Evolutionary conservation across 1,140 invertebrate genomes (phyloP), one percentile per base, ranked within the genome.

Genomic region (Ceratina calcarata): DNA sequence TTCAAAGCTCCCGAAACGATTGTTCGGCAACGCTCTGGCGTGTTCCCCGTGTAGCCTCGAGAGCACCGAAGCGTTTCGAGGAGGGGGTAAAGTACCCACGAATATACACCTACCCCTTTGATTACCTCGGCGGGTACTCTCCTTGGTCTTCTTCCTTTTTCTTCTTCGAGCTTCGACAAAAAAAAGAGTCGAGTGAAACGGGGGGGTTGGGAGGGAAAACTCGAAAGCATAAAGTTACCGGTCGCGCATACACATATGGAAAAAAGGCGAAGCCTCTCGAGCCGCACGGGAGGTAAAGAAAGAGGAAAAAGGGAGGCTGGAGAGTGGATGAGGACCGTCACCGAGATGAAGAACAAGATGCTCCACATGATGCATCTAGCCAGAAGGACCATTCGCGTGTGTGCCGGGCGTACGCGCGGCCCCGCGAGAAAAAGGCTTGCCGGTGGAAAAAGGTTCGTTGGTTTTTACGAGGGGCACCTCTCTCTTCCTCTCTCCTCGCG

Each of bases 1-100:
- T 87, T 90, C 89, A 90, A 90, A 90, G 89, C 85, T 57, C 78
- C 88, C 87, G 84, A 90, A 90, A 90, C 84, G 86, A 90, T 89
- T 89, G 89, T 90, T 90, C 87, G 81, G 77, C 81, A 81, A 85
- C 88, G 85, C 85, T 81, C 70, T 81, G 61, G 81, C 83, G 79
- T 81, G 75, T 83, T 80, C 60, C 71, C 72, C 69, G 74, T 84
- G 76, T 76, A 65, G 37, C 69, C 80, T 82, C 82, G 84, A 84
- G 85, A 83, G 81, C 85, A 72, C 49, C 74, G 51, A 60, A 55
- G 78, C 66, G 70, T 78, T 75, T 82, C 75, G 73, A 81, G 73
- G 69, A 77, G 73, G 85, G 74, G 82, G 60, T 75, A 78, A 84
- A 89, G 87, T 82, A 88, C 85, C 83, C 77, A 84, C 85, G 73